Base-by-base conservation (phyloP, 2,797 vertebrate species). In the Triplophysa bombifrons region DNA sequence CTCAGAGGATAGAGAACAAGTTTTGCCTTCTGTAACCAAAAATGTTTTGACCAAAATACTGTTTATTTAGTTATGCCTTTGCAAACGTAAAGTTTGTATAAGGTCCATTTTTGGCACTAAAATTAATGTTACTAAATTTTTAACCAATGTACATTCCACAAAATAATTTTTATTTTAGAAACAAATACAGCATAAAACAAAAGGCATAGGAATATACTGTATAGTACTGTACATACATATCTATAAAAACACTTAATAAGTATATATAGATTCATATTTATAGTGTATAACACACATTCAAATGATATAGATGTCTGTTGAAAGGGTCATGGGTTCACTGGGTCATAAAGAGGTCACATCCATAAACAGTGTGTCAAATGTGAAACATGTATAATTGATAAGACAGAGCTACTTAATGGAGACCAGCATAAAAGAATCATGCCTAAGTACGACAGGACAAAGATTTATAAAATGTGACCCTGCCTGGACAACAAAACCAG, bases 11-110 rank as follows among this genome's bases (percentile, higher is more conserved):
- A 89, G 85, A 22, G 94, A 93, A 85, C 95, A 96, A 6, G 90
- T 83, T 46, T 92, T 95, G 41, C 94, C 94, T 84, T 92, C 95
- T 96, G 83, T 51, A 66, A 70, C 55, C 20, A 66, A 12, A 61
- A 30, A 30, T 22, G 14, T 30, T 5, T 46, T 11, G 3, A 46
- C 44, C 44, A 46, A 46, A 38, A n/a, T 3, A 53, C 48, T 51
- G 10, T 56, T 12, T 16, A 22, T 38, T 34, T 20, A 51, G 30
- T 20, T 50, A 22, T 51, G 63, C 34, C 27, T 51, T 34, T 27
- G 25, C 44, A 46, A 46, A 10, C 0, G 0, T 13, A 13, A 46
- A 2, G 34, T 38, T 38, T 38, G 34, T 8, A 38, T 38, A 6
- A 1, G 7, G 41, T 2, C 4, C 0, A 1, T 11, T 41, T 41